Evolutionary conservation across 2,888 invertebrate genomes (phyloP).

Genomic region (Carabus problematicus): DNA sequence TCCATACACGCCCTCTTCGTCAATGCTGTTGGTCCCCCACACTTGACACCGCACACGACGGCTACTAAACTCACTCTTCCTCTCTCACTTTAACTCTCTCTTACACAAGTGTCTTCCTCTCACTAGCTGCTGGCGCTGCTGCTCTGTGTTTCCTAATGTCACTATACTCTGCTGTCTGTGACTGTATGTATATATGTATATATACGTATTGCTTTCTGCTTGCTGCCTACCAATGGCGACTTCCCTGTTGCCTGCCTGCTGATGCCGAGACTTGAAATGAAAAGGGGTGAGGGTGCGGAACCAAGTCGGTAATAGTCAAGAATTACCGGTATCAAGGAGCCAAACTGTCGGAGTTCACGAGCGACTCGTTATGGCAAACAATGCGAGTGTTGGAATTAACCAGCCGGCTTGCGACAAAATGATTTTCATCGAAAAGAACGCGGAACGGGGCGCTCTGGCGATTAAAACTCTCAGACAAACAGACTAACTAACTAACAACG

Average conservation of each 20-base stretch:
- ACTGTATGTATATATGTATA: too few relatives aligned
- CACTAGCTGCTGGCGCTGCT: neutral
- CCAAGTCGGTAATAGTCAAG: slow-evolving; percentile 34
- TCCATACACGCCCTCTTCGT: too few relatives aligned
- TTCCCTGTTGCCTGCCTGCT: slow-evolving; percentile 10
- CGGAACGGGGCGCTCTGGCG: neutral
- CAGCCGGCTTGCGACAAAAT: slow-evolving; percentile 13
- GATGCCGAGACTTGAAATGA: too few relatives aligned
- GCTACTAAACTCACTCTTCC: neutral
- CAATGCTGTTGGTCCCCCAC: neutral
- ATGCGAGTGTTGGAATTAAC: slow-evolving; percentile 9
- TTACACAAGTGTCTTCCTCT: too few relatives aligned
- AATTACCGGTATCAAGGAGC: slow-evolving; percentile 40
- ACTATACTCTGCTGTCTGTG: too few relatives aligned
- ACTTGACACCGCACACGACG: slow-evolving; percentile 10
- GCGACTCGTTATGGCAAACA: slow-evolving; percentile 22
- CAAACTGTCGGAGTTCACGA: slow-evolving; percentile 33
- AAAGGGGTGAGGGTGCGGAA: slow-evolving; percentile 17
- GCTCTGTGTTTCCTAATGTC: too few relatives aligned
- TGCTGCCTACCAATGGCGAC: too few relatives aligned
- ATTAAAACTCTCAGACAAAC: too few relatives aligned
- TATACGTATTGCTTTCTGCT: too few relatives aligned
- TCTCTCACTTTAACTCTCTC: neutral
- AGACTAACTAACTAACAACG: too few relatives aligned
- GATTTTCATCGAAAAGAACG: slow-evolving; percentile 15